These are phyloP conservation scores for Teleiodes luculella DNA, from an alignment of 2,888 invertebrate genomes.

Conservation along the genomic window DNA sequence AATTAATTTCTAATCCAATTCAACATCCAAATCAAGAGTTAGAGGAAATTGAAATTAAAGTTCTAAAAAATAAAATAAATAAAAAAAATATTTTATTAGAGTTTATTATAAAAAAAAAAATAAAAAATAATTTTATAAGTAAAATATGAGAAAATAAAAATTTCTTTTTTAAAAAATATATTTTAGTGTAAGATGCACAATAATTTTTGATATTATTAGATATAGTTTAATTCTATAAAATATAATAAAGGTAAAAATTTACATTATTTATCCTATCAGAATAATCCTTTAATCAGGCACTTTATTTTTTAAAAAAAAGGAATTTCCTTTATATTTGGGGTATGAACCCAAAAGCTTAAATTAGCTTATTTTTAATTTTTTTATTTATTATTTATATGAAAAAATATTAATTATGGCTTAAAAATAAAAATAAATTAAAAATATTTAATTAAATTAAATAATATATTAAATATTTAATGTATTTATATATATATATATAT, in stretches of 20 bases:
- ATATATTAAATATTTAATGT: slow-evolving; percentile 51
- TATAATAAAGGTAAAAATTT: slow-evolving; percentile 76
- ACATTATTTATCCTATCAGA: slow-evolving; percentile 68
- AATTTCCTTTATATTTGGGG: slow-evolving; percentile 73
- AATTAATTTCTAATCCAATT: slow-evolving; percentile 23
- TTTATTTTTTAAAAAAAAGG: slow-evolving; percentile 71
- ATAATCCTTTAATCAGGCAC: slow-evolving; percentile 69
- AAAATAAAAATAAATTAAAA: slow-evolving; percentile 18
- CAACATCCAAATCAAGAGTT: slow-evolving; percentile 75
- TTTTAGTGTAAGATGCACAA: slow-evolving; percentile 81
- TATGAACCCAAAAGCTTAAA: slow-evolving; percentile 81
- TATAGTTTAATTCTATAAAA: slow-evolving; percentile 81
- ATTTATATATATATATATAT: slow-evolving; percentile 28
- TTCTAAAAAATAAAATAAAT: slow-evolving; percentile 74
- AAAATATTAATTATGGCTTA: too few species aligned
- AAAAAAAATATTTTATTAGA: slow-evolving; percentile 74
- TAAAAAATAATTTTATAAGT: slow-evolving; percentile 75
- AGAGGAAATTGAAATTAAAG: slow-evolving; percentile 55
- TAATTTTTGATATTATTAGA: slow-evolving; percentile 80
- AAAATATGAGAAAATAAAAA: slow-evolving; percentile 24
- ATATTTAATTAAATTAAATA: slow-evolving; percentile 25
- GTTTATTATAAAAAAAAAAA: slow-evolving; percentile 61
- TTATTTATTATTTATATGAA: slow-evolving; percentile 28
- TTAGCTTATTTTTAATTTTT: slow-evolving; percentile 71
- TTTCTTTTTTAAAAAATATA: slow-evolving; percentile 45